Evolutionary conservation across 2,888 invertebrate genomes (phyloP).

Genomic region (Xanthorhoe designata): DNA sequence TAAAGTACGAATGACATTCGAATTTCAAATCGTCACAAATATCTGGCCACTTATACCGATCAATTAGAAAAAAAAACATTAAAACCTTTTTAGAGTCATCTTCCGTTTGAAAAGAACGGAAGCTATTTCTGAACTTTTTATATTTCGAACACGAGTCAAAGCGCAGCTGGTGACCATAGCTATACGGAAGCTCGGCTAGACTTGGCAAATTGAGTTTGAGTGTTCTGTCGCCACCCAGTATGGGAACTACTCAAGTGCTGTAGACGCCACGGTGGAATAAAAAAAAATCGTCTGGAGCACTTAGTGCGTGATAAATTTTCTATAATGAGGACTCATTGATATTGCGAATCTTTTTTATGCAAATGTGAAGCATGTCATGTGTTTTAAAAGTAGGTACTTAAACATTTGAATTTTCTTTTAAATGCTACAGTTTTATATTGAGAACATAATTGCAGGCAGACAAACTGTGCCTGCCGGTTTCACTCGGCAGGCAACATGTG

Average conservation of each 20-base stretch:
- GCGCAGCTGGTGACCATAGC: slow-evolving; percentile 46
- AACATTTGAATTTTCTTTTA: too few relatives aligned
- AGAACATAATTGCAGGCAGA: neutral
- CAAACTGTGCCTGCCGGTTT: too few relatives aligned
- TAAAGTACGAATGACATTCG: neutral
- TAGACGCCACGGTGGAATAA: slow-evolving; percentile 63
- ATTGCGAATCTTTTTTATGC: slow-evolving; percentile 40
- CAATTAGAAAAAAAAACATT: slow-evolving; percentile 33
- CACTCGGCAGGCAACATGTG: too few relatives aligned
- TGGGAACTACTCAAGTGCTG: slow-evolving; percentile 56
- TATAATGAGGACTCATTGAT: slow-evolving; percentile 57
- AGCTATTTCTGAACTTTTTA: slow-evolving; percentile 42
- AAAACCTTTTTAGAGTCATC: slow-evolving; percentile 39
- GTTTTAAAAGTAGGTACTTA: too few relatives aligned
- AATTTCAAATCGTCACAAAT: slow-evolving; percentile 4
- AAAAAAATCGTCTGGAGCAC: slow-evolving; percentile 63
- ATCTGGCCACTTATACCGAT: slow-evolving; percentile 15
- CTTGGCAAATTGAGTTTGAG: slow-evolving; percentile 80
- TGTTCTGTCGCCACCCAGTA: slow-evolving; percentile 83
- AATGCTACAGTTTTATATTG: neutral
- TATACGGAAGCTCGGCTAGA: slow-evolving; percentile 77
- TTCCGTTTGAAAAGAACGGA: slow-evolving; percentile 45
- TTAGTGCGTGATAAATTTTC: slow-evolving; percentile 72
- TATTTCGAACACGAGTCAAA: slow-evolving; percentile 42
- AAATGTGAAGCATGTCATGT: slow-evolving; percentile 21